Evolutionary conservation across 2,888 invertebrate species (phyloP).

Genomic region (Hybos culiciformis): DNA sequence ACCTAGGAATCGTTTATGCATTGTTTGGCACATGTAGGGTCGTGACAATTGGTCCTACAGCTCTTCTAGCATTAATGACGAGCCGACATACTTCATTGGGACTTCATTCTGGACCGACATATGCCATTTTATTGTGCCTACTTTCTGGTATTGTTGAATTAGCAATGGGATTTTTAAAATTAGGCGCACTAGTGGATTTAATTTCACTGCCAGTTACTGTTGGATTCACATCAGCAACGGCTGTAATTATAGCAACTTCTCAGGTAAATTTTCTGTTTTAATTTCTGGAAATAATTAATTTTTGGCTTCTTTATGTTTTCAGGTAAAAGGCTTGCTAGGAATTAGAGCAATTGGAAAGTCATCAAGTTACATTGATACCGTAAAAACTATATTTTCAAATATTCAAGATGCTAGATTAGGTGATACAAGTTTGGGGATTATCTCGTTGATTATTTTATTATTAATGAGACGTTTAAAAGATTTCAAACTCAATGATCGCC

Average conservation of each 20-base stretch:
- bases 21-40: conserved; percentile 80
- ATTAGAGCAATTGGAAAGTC: conserved; percentile 48
- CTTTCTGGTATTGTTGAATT: conserved; percentile 68
- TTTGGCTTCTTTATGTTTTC: background rate
- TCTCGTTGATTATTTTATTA: conserved; percentile 58
- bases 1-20: conserved; percentile 83
- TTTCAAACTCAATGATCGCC: conserved; percentile 31
- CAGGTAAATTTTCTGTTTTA: no score
- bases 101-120: conserved; percentile 45
- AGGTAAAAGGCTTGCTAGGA: conserved; percentile 47
- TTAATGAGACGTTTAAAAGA: conserved; percentile 65
- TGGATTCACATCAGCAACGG: conserved; percentile 83
- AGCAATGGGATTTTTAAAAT: conserved; percentile 65
- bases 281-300: no score
- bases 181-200: conserved; percentile 79
- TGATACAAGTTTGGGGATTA: conserved; percentile 47
- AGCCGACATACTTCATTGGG: conserved; percentile 42
- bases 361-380: conserved; percentile 60
- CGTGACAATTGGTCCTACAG: conserved; percentile 82
- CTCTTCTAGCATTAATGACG: conserved; percentile 87
- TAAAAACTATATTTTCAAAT: conserved; percentile 54
- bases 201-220: conserved; percentile 82
- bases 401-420: conserved; percentile 51
- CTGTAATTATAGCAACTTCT: conserved; percentile 76
- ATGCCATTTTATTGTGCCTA: conserved; percentile 72